Evolutionary conservation across 2,113 vertebrate species (phyloP), one percentile per base, ranked within the genome.

Genomic region (Henicopernis longicauda): DNA sequence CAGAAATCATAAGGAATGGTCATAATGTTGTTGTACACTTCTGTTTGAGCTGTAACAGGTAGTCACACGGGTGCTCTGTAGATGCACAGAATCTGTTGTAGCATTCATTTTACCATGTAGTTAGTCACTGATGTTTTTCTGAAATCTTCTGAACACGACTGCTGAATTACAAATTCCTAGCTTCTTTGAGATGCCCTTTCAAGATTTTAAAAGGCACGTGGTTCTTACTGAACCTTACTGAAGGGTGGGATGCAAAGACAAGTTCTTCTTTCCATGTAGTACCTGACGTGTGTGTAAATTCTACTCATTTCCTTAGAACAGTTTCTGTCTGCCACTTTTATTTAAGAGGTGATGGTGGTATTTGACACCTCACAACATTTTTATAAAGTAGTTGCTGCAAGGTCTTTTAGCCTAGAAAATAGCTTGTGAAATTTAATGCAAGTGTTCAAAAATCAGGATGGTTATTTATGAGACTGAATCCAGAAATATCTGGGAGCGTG

Each of bases 401-500:
- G 42, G 45, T 77, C 78, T 95, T 93, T 80, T 70, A 93, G 62
- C 26, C 71, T 88, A 58, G 79, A 82, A 94, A 70, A 80, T 18
- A 80, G 40, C 78, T 87, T 89, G 74, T 89, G 87, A 84, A 89
- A 91, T 90, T 23, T 82, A 93, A 87, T 82, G 81, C 70, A 82
- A 80, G 66, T 2, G 1, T 70, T 95, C 23, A 76, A 49, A 82
- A 89, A 76, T 89, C 57, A 82, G 49, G 29, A 22, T 72, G 34
- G 86, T 88, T 94, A 85, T 88, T 73, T 93, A 89, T 91, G 89
- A 95, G 70, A 15, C 62, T 66, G 83, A 85, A 73, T 92, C 91
- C 91, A 89, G 82, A 85, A 95, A 82, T 93, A 90, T 62, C 85
- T 83, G 82, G 71, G 85, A 94, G 79, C 32, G 8, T 81, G 93